These are phyloP conservation scores for Betta splendens DNA, from an alignment of 2,797 vertebrate species.

Conservation along the genomic window DNA sequence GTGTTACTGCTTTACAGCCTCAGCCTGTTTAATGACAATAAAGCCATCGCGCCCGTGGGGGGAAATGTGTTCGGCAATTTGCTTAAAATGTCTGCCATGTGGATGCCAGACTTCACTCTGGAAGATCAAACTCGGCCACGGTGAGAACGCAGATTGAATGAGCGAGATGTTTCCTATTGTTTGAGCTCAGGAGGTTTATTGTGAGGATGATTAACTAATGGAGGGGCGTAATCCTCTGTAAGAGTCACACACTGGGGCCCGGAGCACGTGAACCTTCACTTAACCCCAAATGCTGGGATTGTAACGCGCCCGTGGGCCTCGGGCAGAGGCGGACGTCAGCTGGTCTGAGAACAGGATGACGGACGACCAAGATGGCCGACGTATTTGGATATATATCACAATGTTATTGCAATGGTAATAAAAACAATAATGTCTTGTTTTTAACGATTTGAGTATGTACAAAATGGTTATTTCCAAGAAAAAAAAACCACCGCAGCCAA, in stretches of 20 bases:
- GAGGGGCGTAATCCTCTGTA: slow-evolving; percentile 75
- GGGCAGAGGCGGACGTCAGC: slow-evolving; percentile 29
- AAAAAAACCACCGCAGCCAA: slow-evolving; percentile 35
- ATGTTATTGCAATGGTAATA: too few species aligned
- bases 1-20: slow-evolving; percentile 35
- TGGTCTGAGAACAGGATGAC: slow-evolving; percentile 8
- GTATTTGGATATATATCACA: too few species aligned
- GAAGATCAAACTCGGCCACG: slow-evolving; percentile 61
- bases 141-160: slow-evolving; percentile 72
- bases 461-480: slow-evolving; percentile 45
- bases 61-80: slow-evolving; percentile 71
- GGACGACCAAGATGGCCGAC: slow-evolving; percentile 1
- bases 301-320: slow-evolving; percentile 44
- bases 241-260: slow-evolving; percentile 52
- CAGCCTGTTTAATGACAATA: slow-evolving; percentile 58
- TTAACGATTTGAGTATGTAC: too few species aligned
- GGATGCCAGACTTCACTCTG: slow-evolving; percentile 60
- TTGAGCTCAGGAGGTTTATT: slow-evolving; percentile 70
- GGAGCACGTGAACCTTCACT: slow-evolving; percentile 55
- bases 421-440: too few species aligned
- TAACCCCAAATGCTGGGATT: slow-evolving; percentile 54
- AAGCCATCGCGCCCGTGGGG: slow-evolving; percentile 47
- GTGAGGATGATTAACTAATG: slow-evolving; percentile 80
- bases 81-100: slow-evolving; percentile 68
- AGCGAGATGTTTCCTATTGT: slow-evolving; percentile 63